Base-by-base conservation (phyloP, 2,797 vertebrate genomes). In the Acipenser oxyrinchus region DNA sequence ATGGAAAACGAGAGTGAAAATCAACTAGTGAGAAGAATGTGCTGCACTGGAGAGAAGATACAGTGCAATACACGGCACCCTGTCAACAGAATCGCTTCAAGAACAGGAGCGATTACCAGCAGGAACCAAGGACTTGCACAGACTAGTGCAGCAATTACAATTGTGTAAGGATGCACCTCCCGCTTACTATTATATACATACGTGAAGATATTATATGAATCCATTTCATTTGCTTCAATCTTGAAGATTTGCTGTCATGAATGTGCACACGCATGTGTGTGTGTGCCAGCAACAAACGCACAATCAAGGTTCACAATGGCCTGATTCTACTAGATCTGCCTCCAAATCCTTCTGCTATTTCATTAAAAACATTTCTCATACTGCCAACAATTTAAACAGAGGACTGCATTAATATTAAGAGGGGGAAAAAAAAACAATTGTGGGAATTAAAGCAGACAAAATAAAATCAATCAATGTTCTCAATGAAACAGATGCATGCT, bases 321-420 rank as follows among this genome's bases (percentile, higher is more conserved):
- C 87, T 88, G 75, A 78, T 86, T 84, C 84, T 74, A 9, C 12
- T n/a, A 78, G 18, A 18, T 82, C 75, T 72, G 74, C 82, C 81
- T 83, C 86, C 84, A 87, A 87, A 81, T 79, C 77, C 80, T 78
- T 82, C 82, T 85, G 79, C 84, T 85, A 87, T 89, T 88, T 85
- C 88, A 88, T 88, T 89, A 87, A 89, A 37, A 90, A 90, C 86
- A 86, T 86, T 81, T 83, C 72, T 82, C 83, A 86, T 66, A 69
- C 81, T 80, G 79, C 83, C 77, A 74, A 79, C 79, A 4, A 82
- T 82, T 83, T 78, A 80, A 85, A 85, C 84, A 67, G 15, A 82
- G 82, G 84, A 71, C 76, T 37, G 23, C 4, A 76, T 83, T 82
- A 77, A 81, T 77, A 79, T 84, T 84, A 86, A 85, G 23, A 37